phyloP scores from a whole-genome alignment of 2,888 invertebrate genomes.

The Norana najaformis region DNA sequence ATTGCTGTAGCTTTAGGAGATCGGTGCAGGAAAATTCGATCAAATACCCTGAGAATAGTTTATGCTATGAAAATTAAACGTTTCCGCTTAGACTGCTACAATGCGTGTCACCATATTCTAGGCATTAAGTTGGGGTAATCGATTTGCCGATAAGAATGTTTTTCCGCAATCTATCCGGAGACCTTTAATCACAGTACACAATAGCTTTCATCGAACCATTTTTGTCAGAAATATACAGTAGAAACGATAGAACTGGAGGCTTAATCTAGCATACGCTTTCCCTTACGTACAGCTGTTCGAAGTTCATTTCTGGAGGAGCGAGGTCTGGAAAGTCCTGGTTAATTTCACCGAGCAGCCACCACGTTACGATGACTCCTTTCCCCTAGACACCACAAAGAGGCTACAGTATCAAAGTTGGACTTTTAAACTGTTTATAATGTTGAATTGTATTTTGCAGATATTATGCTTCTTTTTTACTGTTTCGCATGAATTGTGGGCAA shows the following conservation, averaged over 20 bases:
- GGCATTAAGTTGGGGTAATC: neutral
- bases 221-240: neutral
- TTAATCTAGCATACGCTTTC: constrained; percentile 10
- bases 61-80: constrained; percentile 13
- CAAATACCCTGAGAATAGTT: neutral
- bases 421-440: too few relatives aligned
- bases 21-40: neutral
- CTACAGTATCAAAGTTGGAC: too few relatives aligned
- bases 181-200: neutral
- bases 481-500: too few relatives aligned
- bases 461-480: too few relatives aligned
- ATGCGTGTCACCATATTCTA: neutral
- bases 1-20: neutral
- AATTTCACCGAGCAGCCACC: constrained; percentile 48
- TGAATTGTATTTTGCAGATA: too few relatives aligned
- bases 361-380: constrained; percentile 49
- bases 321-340: constrained; percentile 45
- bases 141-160: neutral
- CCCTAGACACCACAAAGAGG: constrained; percentile 44
- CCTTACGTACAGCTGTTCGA: neutral
- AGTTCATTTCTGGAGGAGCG: constrained; percentile 35
- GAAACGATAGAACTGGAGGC: neutral
- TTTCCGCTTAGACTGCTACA: neutral
- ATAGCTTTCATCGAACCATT: neutral
- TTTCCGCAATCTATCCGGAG: neutral